These are phyloP conservation scores for Metridium senile DNA, from an alignment of 92 coral and sea anemone genomes.

Conservation along the genomic window DNA sequence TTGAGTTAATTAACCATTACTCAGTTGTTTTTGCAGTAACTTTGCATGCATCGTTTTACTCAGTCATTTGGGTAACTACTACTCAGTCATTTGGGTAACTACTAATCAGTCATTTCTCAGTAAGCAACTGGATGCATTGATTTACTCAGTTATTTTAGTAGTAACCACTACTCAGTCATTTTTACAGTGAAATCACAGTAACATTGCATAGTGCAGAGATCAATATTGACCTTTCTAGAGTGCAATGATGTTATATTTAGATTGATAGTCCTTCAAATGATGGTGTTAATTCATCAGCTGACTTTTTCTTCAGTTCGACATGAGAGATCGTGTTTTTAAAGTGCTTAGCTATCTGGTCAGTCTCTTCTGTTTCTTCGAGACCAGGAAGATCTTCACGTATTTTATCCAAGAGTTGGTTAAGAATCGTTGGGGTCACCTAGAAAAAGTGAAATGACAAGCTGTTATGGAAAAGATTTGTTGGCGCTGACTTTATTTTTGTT, in stretches of 20 bases:
- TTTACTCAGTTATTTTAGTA: too few species aligned
- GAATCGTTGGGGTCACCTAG: conserved; percentile 91
- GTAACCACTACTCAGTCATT: too few species aligned
- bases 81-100: too few species aligned
- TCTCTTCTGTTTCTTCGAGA: conserved; percentile 85
- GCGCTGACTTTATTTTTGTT: too few species aligned
- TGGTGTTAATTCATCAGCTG: conserved; percentile 71
- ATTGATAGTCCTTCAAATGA: conserved; percentile 75
- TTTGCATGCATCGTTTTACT: too few species aligned
- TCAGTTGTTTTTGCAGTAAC: too few species aligned
- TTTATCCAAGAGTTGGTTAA: conserved; percentile 92
- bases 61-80: too few species aligned
- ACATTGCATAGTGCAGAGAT: not conserved
- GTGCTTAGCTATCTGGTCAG: conserved; percentile 91
- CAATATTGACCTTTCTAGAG: not conserved
- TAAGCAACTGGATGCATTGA: too few species aligned
- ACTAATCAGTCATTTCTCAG: too few species aligned
- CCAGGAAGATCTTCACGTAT: conserved; percentile 97
- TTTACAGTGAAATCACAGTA: not conserved
- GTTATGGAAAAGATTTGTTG: too few species aligned
- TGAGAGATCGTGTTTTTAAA: conserved; percentile 87
- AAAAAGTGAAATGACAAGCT: conserved; percentile 10
- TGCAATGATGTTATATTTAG: too few species aligned
- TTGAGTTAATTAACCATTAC: too few species aligned
- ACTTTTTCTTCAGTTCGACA: conserved; percentile 76